phyloP scores from a whole-genome alignment of 2,888 invertebrate species.

The Pandemis heparana region DNA sequence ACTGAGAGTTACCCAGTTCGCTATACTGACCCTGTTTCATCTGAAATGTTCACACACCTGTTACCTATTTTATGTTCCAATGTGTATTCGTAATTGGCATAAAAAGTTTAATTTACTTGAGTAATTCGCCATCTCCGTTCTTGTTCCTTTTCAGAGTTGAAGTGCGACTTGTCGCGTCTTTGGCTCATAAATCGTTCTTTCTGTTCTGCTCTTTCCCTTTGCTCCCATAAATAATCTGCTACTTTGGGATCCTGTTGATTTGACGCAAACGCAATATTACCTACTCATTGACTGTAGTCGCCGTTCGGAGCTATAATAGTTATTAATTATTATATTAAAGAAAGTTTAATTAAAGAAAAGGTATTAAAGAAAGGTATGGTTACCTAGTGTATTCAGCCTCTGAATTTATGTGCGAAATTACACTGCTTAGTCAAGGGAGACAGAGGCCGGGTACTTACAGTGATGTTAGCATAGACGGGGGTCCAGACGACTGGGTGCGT shows the following conservation, averaged over 20 bases:
- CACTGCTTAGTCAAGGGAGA: too few relatives aligned
- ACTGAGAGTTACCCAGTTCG: slow-evolving; percentile 86
- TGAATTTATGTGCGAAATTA: too few relatives aligned
- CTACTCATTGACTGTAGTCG: too few relatives aligned
- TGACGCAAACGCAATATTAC: background rate
- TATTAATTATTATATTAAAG: too few relatives aligned
- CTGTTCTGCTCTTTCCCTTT: slow-evolving; percentile 92
- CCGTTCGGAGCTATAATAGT: too few relatives aligned
- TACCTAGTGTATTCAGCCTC: too few relatives aligned
- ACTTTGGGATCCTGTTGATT: slow-evolving; percentile 91
- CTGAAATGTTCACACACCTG: slow-evolving; percentile 57
- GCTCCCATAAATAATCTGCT: slow-evolving; percentile 96
- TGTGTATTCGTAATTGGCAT: background rate
- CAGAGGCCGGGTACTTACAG: slow-evolving; percentile 81
- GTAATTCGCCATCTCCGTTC: slow-evolving; percentile 86
- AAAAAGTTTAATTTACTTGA: slow-evolving; percentile 61
- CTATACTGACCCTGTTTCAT: slow-evolving; percentile 87
- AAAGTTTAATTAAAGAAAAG: too few relatives aligned
- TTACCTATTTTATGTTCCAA: background rate
- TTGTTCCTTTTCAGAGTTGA: slow-evolving; percentile 87
- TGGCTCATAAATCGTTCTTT: slow-evolving; percentile 90
- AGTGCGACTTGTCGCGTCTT: slow-evolving; percentile 85
- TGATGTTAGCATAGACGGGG: slow-evolving; percentile 97
- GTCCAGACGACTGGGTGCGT: slow-evolving; percentile 98
- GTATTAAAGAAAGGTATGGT: too few relatives aligned